Percentiles rank a stretch among this genome's conserved stretches.
Conservation (phyloP, 2,113 vertebrate species). For the Ceuthmochares aereus region DNA sequence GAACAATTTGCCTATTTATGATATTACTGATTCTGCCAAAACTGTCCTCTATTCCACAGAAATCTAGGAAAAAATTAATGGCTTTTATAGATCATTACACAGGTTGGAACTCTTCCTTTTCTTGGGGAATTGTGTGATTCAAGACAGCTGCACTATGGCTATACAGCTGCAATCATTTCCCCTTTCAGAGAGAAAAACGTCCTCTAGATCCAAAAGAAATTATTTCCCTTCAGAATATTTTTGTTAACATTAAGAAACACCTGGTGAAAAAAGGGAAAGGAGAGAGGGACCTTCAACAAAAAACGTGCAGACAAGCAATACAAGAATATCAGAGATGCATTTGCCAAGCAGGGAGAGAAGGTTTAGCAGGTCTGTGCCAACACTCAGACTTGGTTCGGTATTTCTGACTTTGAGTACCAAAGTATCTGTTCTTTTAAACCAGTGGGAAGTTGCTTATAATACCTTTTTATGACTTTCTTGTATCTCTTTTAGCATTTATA, state of each 20-base stretch:
- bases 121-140: not conserved
- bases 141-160: not conserved
- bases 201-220: not conserved
- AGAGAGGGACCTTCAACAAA: not conserved
- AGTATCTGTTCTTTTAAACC: not conserved
- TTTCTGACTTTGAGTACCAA: not conserved
- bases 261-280: not conserved
- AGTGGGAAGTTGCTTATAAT: not conserved
- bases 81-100: not conserved
- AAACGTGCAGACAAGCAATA: not conserved
- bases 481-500: not conserved
- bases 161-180: not conserved
- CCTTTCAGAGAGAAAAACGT: not conserved
- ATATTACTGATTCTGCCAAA: not conserved
- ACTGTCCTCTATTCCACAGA: not conserved
- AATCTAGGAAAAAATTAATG: not conserved
- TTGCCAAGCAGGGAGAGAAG: not conserved
- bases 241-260: not conserved
- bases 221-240: not conserved
- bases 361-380: not conserved
- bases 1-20: not conserved
- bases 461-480: not conserved
- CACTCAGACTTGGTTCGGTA: not conserved
- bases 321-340: not conserved
- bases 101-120: not conserved